A percentile compares a stretch with the other conserved stretches of the same genome.
phyloP scores from a whole-genome alignment of 2,888 invertebrate genomes.

The Pristionchus japonicus region DNA sequence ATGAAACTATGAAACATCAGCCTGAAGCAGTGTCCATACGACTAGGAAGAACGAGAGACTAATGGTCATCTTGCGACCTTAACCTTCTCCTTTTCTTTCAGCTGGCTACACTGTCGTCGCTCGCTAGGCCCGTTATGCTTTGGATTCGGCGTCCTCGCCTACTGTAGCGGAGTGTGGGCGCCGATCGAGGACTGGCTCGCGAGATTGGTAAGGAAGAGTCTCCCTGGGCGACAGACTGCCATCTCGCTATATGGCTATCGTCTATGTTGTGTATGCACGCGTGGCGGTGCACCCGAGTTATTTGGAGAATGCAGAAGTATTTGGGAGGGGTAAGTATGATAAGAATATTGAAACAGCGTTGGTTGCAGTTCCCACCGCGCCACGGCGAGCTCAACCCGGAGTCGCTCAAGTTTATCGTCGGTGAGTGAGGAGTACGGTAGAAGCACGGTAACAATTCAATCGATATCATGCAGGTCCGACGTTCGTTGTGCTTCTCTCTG shows the following conservation, averaged over 20 bases:
- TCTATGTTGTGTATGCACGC: too few species aligned
- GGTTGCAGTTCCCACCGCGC: neutral
- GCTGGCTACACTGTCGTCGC: constrained; percentile 20
- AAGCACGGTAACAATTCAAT: neutral
- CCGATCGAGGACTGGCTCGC: constrained; percentile 23
- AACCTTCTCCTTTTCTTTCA: neutral
- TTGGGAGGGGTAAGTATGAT: too few species aligned
- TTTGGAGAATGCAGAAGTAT: too few species aligned
- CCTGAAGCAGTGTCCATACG: too few species aligned
- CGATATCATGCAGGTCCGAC: neutral
- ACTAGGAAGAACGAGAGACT: too few species aligned
- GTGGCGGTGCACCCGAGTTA: too few species aligned
- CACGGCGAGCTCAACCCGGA: constrained; percentile 8
- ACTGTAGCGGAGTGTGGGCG: constrained; percentile 16
- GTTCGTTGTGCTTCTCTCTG: neutral
- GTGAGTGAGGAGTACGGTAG: constrained; percentile 2
- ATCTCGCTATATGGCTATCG: too few species aligned
- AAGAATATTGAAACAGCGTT: neutral
- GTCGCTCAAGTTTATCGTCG: constrained; percentile 18
- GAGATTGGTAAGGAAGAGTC: neutral
- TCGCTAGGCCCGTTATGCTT: constrained; percentile 13
- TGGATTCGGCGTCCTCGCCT: constrained; percentile 26
- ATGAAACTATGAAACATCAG: too few species aligned
- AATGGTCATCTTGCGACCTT: too few species aligned
- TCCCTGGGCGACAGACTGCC: too few species aligned